These are phyloP conservation scores for Myripristis murdjan DNA, from an alignment of 2,797 vertebrate genomes.

Conservation along the genomic window DNA sequence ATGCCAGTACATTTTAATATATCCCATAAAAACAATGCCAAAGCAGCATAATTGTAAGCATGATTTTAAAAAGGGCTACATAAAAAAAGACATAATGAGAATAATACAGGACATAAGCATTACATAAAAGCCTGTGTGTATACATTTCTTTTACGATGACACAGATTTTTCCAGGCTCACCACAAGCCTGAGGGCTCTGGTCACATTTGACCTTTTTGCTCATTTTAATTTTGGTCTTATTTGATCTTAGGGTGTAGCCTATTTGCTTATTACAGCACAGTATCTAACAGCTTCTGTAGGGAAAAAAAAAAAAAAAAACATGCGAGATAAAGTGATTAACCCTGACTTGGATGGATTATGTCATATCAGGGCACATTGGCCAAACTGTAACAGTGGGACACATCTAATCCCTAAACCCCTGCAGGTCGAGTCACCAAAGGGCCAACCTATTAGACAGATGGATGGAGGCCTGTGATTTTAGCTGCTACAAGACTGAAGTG, in stretches of 20 bases:
- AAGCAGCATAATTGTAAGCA: no score
- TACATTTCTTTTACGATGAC: no score
- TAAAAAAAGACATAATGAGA: no score
- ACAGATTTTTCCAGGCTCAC: no score
- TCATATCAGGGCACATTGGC: conserved; percentile 31
- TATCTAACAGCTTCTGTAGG: background rate
- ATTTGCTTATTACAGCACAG: background rate
- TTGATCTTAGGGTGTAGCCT: background rate
- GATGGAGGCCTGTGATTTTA: conserved; percentile 33
- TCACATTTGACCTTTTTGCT: background rate
- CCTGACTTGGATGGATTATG: conserved; percentile 33
- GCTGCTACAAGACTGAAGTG: conserved; percentile 10
- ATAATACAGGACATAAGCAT: no score
- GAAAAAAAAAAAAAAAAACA: conserved; percentile 25
- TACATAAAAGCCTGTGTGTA: no score
- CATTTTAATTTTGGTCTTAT: background rate
- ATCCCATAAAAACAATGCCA: no score
- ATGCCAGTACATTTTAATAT: no score
- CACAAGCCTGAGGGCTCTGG: no score
- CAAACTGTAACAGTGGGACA: conserved; percentile 10
- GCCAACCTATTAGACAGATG: conserved; percentile 37
- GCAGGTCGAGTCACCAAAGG: conserved; percentile 30
- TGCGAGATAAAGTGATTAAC: conserved; percentile 28
- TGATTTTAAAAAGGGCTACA: no score
- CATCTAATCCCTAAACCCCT: conserved; percentile 42